Conservation (phyloP, 2,888 invertebrate species). For the Gymnocheta viridis region DNA sequence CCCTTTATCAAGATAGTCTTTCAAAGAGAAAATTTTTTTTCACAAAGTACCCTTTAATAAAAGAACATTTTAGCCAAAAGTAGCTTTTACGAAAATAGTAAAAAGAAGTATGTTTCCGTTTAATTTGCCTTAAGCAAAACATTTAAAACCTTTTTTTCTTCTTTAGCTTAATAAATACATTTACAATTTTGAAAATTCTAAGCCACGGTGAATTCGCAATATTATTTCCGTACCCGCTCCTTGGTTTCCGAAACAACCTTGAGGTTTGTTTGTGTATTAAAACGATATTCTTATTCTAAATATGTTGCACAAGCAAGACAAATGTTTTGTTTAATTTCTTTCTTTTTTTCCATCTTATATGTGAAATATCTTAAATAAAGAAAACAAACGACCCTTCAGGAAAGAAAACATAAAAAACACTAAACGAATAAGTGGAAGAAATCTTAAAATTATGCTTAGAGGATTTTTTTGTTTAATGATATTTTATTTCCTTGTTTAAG, state of each 20-base stretch:
- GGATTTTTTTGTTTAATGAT: constrained; percentile 52
- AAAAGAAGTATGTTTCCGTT: too few relatives aligned
- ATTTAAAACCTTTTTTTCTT: too few relatives aligned
- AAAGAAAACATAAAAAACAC: constrained; percentile 15
- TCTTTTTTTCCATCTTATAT: neutral
- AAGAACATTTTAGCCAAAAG: too few relatives aligned
- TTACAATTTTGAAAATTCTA: neutral
- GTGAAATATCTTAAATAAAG: constrained; percentile 24
- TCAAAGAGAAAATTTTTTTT: too few relatives aligned
- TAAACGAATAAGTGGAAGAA: constrained; percentile 32
- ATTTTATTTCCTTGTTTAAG: constrained; percentile 72
- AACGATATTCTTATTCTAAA: constrained; percentile 49
- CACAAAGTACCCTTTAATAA: too few relatives aligned
- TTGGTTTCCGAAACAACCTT: constrained; percentile 8
- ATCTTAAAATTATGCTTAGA: constrained; percentile 59
- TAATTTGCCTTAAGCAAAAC: too few relatives aligned
- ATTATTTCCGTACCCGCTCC: neutral
- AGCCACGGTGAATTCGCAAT: neutral
- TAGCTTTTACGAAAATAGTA: too few relatives aligned
- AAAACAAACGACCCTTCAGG: constrained; percentile 55
- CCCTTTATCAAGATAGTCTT: too few relatives aligned
- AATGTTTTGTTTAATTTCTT: constrained; percentile 48
- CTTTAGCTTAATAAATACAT: too few relatives aligned
- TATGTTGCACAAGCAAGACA: constrained; percentile 52
- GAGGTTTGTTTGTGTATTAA: constrained; percentile 80